A percentile compares a stretch with the other conserved stretches of the same genome.
These are phyloP conservation scores for Elysia chlorotica DNA, from an alignment of 1,140 invertebrate genomes.

Conservation along the genomic window DNA sequence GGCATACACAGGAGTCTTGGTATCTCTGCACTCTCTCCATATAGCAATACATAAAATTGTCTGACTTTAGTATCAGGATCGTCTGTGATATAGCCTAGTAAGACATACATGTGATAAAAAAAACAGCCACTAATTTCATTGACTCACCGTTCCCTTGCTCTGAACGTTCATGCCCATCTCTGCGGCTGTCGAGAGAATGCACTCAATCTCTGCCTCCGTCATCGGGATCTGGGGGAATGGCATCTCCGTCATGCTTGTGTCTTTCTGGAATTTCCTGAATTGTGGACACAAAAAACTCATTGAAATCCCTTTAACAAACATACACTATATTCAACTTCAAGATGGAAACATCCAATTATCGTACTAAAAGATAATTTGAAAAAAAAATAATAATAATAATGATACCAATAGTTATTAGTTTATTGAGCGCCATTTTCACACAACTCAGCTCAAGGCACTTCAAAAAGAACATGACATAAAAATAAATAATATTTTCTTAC, in stretches of 20 bases:
- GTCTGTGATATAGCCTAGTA: background rate
- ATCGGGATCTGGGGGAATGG: constrained; percentile 11
- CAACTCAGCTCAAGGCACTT: too few species aligned
- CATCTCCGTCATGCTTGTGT: constrained; percentile 13
- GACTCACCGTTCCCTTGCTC: constrained; percentile 16
- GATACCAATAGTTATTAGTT: too few species aligned
- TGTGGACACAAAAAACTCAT: background rate
- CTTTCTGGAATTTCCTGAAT: constrained; percentile 19
- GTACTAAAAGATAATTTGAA: too few species aligned
- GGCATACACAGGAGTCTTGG: background rate
- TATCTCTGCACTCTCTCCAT: background rate
- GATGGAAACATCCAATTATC: too few species aligned
- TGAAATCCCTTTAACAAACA: background rate
- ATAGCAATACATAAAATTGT: background rate
- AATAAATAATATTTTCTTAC: too few species aligned
- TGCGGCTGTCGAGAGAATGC: constrained; percentile 10
- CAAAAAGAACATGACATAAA: too few species aligned
- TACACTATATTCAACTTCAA: too few species aligned
- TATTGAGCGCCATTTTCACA: too few species aligned
- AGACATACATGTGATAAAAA: background rate
- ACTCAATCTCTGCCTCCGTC: constrained; percentile 14
- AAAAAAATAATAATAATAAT: too few species aligned
- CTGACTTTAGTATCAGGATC: background rate
- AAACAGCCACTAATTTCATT: too few species aligned
- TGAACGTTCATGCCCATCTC: constrained; percentile 8